Conservation (phyloP, 1,140 invertebrate genomes). For the Gryon sp. region DNA sequence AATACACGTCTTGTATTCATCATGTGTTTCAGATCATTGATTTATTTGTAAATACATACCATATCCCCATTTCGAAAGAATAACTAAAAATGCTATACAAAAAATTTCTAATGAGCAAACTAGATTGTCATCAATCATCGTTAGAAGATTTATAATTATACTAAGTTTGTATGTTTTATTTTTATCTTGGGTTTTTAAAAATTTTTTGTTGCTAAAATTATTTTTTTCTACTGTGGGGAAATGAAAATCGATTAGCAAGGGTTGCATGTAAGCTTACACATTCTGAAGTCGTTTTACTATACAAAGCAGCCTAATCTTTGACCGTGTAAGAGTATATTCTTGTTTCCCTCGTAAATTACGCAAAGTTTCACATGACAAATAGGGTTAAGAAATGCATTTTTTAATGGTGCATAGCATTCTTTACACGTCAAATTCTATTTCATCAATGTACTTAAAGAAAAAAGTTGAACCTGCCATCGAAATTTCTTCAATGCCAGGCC, state of each 20-base stretch:
- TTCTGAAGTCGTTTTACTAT: constrained; percentile 40
- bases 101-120: constrained; percentile 15
- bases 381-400: constrained; percentile 37
- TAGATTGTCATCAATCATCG: constrained; percentile 38
- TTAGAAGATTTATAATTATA: no score
- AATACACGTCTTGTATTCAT: constrained; percentile 36
- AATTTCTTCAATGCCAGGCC: neutral
- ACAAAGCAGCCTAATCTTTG: constrained; percentile 46
- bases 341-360: constrained; percentile 29
- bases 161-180: no score
- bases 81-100: no score
- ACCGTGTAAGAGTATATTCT: constrained; percentile 20
- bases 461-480: constrained; percentile 36
- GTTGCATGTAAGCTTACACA: constrained; percentile 14
- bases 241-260: constrained; percentile 29
- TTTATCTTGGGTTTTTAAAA: no score
- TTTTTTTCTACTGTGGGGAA: no score
- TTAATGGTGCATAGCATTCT: constrained; percentile 48
- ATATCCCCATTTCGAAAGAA: neutral
- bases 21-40: constrained; percentile 30
- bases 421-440: constrained; percentile 37
- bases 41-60: constrained; percentile 29
- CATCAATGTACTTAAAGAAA: constrained; percentile 28
- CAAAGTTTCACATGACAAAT: constrained; percentile 45
- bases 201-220: no score